phyloP scores from a whole-genome alignment of 2,113 vertebrate genomes.

The Colistium nudipinnis region DNA sequence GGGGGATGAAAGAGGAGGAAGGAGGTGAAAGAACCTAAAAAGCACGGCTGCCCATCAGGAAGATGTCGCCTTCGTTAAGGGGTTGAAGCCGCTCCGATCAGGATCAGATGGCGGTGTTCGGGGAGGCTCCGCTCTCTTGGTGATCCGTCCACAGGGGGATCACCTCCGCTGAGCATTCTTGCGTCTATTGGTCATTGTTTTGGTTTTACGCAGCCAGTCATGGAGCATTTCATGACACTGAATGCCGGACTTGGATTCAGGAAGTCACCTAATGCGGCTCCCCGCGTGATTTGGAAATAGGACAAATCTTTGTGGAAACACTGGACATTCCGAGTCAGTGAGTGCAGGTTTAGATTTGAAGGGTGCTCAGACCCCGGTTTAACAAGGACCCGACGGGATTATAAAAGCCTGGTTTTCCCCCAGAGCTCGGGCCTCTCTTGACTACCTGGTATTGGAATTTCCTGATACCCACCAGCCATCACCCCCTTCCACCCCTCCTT shows the following conservation, averaged over 20 bases:
- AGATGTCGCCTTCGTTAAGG: neutral
- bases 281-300: neutral
- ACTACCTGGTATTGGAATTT: constrained; percentile 63
- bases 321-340: neutral
- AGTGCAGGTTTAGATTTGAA: constrained; percentile 1
- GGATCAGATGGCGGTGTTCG: neutral
- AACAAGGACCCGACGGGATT: constrained; percentile 66
- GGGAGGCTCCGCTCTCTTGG: neutral
- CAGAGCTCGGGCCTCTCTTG: constrained; percentile 43
- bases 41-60: neutral
- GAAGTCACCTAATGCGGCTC: neutral
- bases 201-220: neutral
- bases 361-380: constrained; percentile 30
- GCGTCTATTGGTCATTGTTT: neutral
- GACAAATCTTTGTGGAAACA: neutral
- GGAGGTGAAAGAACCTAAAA: constrained; percentile 22
- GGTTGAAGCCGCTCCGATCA: constrained; percentile 5
- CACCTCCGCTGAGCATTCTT: neutral
- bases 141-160: neutral
- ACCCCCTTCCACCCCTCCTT: constrained; percentile 43
- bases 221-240: too few species aligned
- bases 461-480: constrained; percentile 34
- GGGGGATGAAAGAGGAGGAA: constrained; percentile 43
- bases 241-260: neutral
- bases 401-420: constrained; percentile 36